These are phyloP conservation scores for Spisula subtruncata DNA, from an alignment of 2,888 invertebrate genomes.

Conservation along the genomic window DNA sequence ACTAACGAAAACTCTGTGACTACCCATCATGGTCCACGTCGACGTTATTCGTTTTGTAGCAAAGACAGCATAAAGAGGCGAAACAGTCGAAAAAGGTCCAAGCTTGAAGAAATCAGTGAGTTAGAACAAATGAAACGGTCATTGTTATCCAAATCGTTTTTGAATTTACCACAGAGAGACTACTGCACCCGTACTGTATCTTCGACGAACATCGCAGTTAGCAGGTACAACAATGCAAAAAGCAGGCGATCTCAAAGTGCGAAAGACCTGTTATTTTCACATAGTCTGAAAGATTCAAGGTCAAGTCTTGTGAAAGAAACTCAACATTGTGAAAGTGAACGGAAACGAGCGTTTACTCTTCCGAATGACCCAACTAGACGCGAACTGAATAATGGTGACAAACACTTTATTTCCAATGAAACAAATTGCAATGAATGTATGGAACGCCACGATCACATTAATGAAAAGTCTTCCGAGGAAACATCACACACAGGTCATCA, in stretches of 20 bases:
- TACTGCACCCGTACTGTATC: neutral
- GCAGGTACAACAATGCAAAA: neutral
- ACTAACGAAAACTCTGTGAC: neutral
- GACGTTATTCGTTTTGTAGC: neutral
- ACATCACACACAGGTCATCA: neutral
- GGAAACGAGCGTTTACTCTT: neutral
- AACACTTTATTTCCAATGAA: neutral
- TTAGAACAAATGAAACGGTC: constrained; percentile 10
- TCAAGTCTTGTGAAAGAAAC: neutral
- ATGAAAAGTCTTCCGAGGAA: neutral
- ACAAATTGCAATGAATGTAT: neutral
- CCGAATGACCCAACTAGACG: neutral
- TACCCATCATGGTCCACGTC: neutral
- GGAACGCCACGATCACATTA: neutral
- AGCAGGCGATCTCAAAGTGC: neutral
- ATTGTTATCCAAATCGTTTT: neutral
- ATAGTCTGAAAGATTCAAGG: neutral
- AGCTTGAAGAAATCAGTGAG: neutral
- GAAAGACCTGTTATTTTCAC: neutral
- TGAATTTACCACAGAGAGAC: neutral
- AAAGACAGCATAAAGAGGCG: neutral
- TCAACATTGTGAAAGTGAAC: neutral
- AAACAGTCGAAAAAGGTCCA: neutral
- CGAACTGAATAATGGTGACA: neutral
- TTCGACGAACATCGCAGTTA: neutral